A percentile compares a stretch with the other conserved stretches of the same genome.
phyloP scores from a whole-genome alignment of 2,888 invertebrate species.

The Hydriomena furcata region DNA sequence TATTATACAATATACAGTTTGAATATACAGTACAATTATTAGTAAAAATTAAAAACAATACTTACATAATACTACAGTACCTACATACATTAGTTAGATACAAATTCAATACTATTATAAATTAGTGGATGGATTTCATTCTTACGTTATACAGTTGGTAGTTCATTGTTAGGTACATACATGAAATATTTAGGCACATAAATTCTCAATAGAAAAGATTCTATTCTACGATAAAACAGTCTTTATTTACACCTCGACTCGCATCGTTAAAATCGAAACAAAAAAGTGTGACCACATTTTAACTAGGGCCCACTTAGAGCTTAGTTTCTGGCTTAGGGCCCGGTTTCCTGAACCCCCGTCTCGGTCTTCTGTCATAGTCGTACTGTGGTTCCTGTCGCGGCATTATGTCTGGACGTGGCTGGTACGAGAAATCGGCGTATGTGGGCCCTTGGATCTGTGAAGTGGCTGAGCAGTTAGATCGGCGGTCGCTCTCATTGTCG shows the following conservation, averaged over 20 bases:
- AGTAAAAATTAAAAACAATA: slow-evolving; percentile 7
- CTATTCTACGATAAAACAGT: slow-evolving; percentile 6
- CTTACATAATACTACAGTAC: slow-evolving; percentile 13
- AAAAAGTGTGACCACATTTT: too few relatives aligned
- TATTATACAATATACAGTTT: slow-evolving; percentile 62
- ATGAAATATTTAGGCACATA: slow-evolving; percentile 6
- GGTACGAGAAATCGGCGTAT: slow-evolving; percentile 41
- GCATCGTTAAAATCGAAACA: too few relatives aligned
- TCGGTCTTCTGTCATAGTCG: slow-evolving; percentile 37
- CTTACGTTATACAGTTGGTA: slow-evolving; percentile 4
- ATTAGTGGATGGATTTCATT: slow-evolving; percentile 41
- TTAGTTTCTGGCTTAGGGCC: slow-evolving; percentile 85
- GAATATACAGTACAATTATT: slow-evolving; percentile 45
- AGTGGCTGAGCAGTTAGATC: slow-evolving; percentile 69
- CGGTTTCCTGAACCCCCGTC: slow-evolving; percentile 45
- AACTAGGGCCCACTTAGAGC: slow-evolving; percentile 28
- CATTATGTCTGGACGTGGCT: slow-evolving; percentile 39
- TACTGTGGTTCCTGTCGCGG: slow-evolving; percentile 35
- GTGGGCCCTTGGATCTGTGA: slow-evolving; percentile 58
- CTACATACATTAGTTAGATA: slow-evolving; percentile 37
- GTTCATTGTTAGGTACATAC: neutral
- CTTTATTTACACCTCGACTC: slow-evolving; percentile 11
- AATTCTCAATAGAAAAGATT: neutral
- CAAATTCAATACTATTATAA: slow-evolving; percentile 20
- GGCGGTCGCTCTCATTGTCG: slow-evolving; percentile 85